These are phyloP conservation scores for Pogonognathellus flavescens DNA, from an alignment of 1,140 invertebrate genomes.

Conservation along the genomic window DNA sequence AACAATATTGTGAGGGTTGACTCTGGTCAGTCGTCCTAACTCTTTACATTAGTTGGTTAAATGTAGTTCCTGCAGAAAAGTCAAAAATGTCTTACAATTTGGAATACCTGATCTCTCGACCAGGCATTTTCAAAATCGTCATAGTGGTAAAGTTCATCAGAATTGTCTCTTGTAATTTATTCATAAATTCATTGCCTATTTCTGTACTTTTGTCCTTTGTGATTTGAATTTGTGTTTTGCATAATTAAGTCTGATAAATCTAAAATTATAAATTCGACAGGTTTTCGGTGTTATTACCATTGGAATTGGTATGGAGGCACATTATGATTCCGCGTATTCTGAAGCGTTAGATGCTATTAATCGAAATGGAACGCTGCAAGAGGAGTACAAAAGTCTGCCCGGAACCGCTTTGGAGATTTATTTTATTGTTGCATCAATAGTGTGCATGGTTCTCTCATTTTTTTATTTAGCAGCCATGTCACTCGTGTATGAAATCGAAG, in stretches of 20 bases:
- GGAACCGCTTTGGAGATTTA: not conserved
- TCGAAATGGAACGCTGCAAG: not conserved
- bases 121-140: slow-evolving; percentile 56
- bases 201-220: not conserved
- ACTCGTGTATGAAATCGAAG: not conserved
- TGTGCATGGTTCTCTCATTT: slow-evolving; percentile 45
- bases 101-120: slow-evolving; percentile 51
- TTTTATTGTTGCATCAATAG: not conserved
- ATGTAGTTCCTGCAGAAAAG: not conserved
- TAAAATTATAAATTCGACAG: not conserved
- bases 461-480: slow-evolving; percentile 24
- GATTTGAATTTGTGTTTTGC: too few relatives aligned
- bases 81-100: slow-evolving; percentile 37
- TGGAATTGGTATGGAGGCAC: slow-evolving; percentile 12
- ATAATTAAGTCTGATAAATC: too few relatives aligned
- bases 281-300: slow-evolving; percentile 35
- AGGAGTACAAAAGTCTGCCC: not conserved
- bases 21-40: not conserved
- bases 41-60: not conserved
- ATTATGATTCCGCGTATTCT: slow-evolving; percentile 31
- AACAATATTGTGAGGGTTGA: too few relatives aligned
- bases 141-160: slow-evolving; percentile 44
- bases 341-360: not conserved
- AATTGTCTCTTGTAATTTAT: too few relatives aligned
- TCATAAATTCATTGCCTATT: too few relatives aligned